Evolutionary conservation across 2,888 invertebrate species (phyloP), one percentile per base, ranked within the genome.

Genomic region (Furcula furcula): DNA sequence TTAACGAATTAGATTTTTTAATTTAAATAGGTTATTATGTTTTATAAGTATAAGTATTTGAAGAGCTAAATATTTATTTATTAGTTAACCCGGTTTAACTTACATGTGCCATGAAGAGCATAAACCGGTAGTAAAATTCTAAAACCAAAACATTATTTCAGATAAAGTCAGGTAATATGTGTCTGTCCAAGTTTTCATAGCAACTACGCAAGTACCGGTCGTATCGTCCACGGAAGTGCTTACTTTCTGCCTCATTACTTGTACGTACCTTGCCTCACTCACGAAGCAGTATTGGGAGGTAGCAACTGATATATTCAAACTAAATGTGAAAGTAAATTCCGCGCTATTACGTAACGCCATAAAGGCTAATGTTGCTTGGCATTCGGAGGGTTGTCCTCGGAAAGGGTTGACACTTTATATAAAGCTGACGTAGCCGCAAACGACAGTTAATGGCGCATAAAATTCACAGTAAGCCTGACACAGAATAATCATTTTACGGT

Each of bases 371-470:
- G 52, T 71, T 46, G 57, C 46, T 41, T 65, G 51, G 40, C 36
- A 43, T 45, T 43, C 50, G 40, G 36, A 42, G 34, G 39, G 57
- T 45, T 50, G 59, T 55, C 62, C 60, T 57, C 54, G 54, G 59
- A 68, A 77, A 79, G 77, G 75, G 74, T 79, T 81, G 78, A 79
- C 81, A 80, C 71, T 78, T 77, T 76, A 69, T 79, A 74, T 76
- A 77, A 80, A 71, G 79, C 77, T 76, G 76, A 81, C 74, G 71
- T 70, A 56, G 67, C 74, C 78, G 69, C 76, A 76, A 80, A 77
- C 75, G 76, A 74, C 75, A 77, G 75, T 75, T 79, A 81, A 83
- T 83, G 81, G 77, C 68, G 78, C 77, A 79, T 83, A 76, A 80
- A 83, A 82, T 83, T 79, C 73, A 53, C 65, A 72, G 72, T 69